Evolutionary conservation across 2,888 invertebrate species (phyloP).

Genomic region (Smittia sp.): DNA sequence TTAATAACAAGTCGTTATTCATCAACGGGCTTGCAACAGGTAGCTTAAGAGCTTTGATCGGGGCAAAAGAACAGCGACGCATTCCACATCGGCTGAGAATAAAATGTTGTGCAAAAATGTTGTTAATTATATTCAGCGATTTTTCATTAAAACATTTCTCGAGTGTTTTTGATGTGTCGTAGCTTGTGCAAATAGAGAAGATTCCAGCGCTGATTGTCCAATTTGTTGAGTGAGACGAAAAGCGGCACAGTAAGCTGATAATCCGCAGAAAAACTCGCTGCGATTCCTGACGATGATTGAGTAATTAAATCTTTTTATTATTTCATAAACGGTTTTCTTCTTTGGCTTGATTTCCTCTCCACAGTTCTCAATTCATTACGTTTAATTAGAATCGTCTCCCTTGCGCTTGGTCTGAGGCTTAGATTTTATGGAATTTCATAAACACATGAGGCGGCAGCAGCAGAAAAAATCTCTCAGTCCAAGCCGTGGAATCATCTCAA

Average conservation of each 20-base stretch:
- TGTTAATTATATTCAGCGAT: constrained; percentile 36
- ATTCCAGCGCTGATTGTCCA: not conserved
- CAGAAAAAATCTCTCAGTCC: not conserved
- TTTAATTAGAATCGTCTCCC: constrained; percentile 27
- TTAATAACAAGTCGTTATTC: constrained; percentile 41
- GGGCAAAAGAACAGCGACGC: not conserved
- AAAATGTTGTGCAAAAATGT: constrained; percentile 23
- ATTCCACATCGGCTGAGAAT: not conserved
- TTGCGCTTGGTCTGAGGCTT: not conserved
- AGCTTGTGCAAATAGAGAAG: not conserved
- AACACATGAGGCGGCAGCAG: not conserved
- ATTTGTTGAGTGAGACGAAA: too few species aligned
- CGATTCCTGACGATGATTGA: constrained; percentile 23
- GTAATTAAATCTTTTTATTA: constrained; percentile 32
- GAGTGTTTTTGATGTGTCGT: not conserved
- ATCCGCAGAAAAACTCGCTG: not conserved
- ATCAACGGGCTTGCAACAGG: constrained; percentile 29
- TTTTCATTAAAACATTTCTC: not conserved
- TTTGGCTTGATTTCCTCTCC: not conserved
- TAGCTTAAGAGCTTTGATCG: constrained; percentile 23
- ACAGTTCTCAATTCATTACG: constrained; percentile 33
- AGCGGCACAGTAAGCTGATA: not conserved
- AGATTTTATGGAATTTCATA: not conserved
- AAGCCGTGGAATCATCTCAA: not conserved
- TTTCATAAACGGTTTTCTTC: constrained; percentile 5